phyloP scores from a whole-genome alignment of 2,113 vertebrate genomes.

The Albula glossodonta region DNA sequence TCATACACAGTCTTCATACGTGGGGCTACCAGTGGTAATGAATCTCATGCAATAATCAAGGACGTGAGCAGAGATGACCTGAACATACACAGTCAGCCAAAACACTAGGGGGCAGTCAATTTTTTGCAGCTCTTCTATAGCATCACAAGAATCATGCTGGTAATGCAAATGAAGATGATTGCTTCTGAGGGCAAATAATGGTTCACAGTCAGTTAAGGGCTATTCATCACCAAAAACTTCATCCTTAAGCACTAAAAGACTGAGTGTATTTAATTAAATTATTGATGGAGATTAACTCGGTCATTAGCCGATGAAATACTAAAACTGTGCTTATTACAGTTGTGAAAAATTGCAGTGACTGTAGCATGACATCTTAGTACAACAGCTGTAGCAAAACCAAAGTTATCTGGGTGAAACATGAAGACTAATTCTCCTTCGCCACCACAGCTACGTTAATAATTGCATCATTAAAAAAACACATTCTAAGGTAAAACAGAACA shows the following conservation, averaged over 20 bases:
- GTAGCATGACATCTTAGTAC: background rate
- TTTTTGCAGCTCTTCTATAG: background rate
- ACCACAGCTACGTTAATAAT: background rate
- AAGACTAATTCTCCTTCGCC: background rate
- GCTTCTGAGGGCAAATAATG: background rate
- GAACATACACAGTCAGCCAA: background rate
- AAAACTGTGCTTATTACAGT: slow-evolving; percentile 23
- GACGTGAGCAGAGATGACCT: background rate
- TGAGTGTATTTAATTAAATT: slow-evolving; percentile 49
- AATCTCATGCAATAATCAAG: background rate
- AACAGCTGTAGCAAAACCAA: slow-evolving; percentile 25
- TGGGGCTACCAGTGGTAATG: too few species aligned
- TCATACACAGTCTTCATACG: too few species aligned
- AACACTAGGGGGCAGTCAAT: background rate
- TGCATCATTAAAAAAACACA: slow-evolving; percentile 6
- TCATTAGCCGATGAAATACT: slow-evolving; percentile 34
- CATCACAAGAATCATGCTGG: background rate
- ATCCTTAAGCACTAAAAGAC: slow-evolving; percentile 43
- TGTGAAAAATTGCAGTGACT: slow-evolving; percentile 18
- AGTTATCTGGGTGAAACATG: background rate
- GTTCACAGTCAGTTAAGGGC: slow-evolving; percentile 34
- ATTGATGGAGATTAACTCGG: slow-evolving; percentile 45
- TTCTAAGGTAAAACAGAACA: background rate
- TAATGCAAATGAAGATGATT: background rate
- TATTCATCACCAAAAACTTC: slow-evolving; percentile 57